These are phyloP conservation scores for Neomonachus schauinslandi DNA, from an alignment of 2,113 vertebrate genomes.

Conservation along the genomic window DNA sequence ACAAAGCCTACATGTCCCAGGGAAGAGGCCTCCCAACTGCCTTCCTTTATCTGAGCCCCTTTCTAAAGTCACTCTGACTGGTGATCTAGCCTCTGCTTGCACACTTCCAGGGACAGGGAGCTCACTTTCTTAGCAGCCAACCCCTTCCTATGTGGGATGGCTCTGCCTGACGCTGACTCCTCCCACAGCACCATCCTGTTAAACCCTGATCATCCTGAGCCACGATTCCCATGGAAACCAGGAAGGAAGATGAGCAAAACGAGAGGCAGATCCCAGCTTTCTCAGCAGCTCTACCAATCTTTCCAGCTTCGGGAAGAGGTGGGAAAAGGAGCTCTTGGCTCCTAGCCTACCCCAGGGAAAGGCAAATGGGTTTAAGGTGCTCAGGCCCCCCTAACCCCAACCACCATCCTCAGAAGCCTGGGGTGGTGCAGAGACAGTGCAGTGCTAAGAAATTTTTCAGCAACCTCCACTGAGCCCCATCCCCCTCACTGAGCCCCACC, in stretches of 20 bases:
- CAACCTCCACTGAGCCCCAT: not conserved
- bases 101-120: not conserved
- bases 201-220: not conserved
- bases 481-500: not conserved
- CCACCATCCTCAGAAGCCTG: not conserved
- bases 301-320: not conserved
- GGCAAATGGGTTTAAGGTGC: not conserved
- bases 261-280: not conserved
- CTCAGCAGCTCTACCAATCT: not conserved
- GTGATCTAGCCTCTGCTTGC: not conserved
- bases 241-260: not conserved
- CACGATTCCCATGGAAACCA: slow-evolving; percentile 37
- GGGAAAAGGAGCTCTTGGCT: not conserved
- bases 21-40: not conserved
- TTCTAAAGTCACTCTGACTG: not conserved
- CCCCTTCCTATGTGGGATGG: not conserved
- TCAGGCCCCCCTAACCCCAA: not conserved
- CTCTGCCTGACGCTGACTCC: not conserved
- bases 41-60: not conserved
- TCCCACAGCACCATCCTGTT: not conserved
- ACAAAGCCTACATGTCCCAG: not conserved
- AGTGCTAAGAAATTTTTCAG: not conserved
- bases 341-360: not conserved
- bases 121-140: slow-evolving; percentile 14
- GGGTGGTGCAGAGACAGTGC: not conserved